A percentile compares a stretch with the other conserved stretches of the same genome.
These are phyloP conservation scores for Prosapia bicincta DNA, from an alignment of 2,888 invertebrate species.

Conservation along the genomic window DNA sequence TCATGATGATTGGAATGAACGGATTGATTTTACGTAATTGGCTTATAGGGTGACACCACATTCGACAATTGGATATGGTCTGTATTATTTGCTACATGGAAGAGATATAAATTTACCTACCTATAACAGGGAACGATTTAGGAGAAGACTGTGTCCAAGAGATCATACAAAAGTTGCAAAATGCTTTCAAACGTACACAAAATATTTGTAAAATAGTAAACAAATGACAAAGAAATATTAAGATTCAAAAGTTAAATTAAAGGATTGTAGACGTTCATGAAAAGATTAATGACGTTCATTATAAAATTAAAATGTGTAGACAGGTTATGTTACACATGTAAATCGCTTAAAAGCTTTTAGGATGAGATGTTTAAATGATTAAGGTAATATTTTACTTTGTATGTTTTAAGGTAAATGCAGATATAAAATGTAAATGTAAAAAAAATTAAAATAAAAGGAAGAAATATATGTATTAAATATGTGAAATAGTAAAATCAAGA, in stretches of 20 bases:
- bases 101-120: conserved; percentile 1
- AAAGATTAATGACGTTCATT: not conserved
- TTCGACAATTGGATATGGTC: too few species aligned
- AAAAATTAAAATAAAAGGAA: too few species aligned
- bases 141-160: conserved; percentile 12
- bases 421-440: too few species aligned
- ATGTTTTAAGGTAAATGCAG: too few species aligned
- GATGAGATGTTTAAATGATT: not conserved
- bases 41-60: conserved; percentile 40
- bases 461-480: too few species aligned
- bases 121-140: not conserved
- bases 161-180: not conserved
- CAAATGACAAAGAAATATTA: conserved; percentile 2
- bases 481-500: too few species aligned
- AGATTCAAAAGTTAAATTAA: not conserved
- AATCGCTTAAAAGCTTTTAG: conserved; percentile 5
- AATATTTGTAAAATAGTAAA: not conserved
- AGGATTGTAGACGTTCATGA: not conserved
- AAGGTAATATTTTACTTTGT: too few species aligned
- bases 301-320: conserved; percentile 4
- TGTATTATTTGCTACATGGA: not conserved
- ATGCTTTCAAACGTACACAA: not conserved
- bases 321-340: not conserved
- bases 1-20: conserved; percentile 42
- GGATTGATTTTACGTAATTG: conserved; percentile 40